Evolutionary conservation across 1,140 invertebrate species (phyloP).

Genomic region (Proales similis): DNA sequence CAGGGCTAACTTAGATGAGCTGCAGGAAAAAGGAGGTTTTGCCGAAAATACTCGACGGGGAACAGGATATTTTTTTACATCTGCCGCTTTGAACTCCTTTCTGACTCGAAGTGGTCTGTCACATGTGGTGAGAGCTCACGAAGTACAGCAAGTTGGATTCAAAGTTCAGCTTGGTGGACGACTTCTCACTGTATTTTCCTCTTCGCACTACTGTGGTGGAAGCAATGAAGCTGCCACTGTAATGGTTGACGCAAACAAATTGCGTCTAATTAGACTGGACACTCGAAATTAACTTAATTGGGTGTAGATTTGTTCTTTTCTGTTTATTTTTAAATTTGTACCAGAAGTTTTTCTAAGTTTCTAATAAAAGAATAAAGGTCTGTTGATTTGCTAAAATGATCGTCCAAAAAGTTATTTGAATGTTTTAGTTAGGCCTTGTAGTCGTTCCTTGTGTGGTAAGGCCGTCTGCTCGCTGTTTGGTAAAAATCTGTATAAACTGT

Average conservation of each 20-base stretch:
- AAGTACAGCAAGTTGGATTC: conserved; percentile 64
- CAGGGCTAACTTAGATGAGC: conserved; percentile 50
- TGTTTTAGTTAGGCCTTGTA: too few relatives aligned
- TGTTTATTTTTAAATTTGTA: not conserved
- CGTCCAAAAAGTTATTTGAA: too few relatives aligned
- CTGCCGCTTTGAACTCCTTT: conserved; percentile 62
- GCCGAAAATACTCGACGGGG: conserved; percentile 62
- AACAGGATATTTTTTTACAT: conserved; percentile 65
- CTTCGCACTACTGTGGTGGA: conserved; percentile 62
- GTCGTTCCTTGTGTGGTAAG: too few relatives aligned
- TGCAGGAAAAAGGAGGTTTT: conserved; percentile 62
- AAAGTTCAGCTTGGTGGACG: conserved; percentile 63
- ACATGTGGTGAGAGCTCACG: conserved; percentile 66
- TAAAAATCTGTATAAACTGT: too few relatives aligned
- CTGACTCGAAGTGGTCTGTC: conserved; percentile 60
- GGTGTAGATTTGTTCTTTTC: conserved; percentile 19
- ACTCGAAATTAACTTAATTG: conserved; percentile 43
- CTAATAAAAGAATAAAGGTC: conserved; percentile 16
- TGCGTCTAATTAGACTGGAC: conserved; percentile 58
- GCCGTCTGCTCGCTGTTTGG: too few relatives aligned
- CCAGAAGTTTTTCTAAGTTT: conserved; percentile 8
- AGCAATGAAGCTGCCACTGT: conserved; percentile 63
- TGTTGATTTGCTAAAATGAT: too few relatives aligned
- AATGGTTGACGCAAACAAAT: conserved; percentile 57
- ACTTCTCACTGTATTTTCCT: conserved; percentile 64